Base-by-base conservation (phyloP, 1,140 invertebrate genomes). In the Bombus balteatus region DNA sequence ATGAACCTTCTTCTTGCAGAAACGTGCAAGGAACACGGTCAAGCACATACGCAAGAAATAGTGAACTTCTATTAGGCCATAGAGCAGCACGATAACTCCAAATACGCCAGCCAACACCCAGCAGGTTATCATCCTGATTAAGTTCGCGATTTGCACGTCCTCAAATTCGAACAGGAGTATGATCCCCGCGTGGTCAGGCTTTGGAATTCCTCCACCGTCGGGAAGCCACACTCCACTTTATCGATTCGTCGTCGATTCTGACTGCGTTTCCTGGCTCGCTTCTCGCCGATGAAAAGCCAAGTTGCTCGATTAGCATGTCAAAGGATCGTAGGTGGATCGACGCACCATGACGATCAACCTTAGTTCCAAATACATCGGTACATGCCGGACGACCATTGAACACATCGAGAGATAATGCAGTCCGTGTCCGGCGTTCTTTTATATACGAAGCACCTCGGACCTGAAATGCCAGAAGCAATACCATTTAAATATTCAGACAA, bases 11-110 rank as follows among this genome's bases (percentile, higher is more conserved):
- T 96, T 96, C 92, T 97, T 97, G 89, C 96, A 96, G 79, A 97
- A 96, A 66, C 96, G 95, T 10, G 97, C 97, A 37, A 96, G 91
- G 86, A 97, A 87, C 34, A 97, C 96, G 73, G 96, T 96, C 68
- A 97, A 90, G 86, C 96, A 96, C 94, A 97, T 96, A 88, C 97
- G 95, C 86, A 97, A 90, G 92, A 97, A 97, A 92, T 97, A 97
- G 89, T 97, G 96, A 25, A 97, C 92, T 91, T 97, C 97, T 65
- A 97, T 92, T 70, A 96, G 93, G 34, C 94, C 93, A 91, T 97
- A 96, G 4, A 97, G 91, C 2, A 96, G 82, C 66, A 97, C 92
- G 13, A 97, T 75, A 22, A 94, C 90, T 12, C 94, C 92, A 59
- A 96, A 92, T 32, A 94, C 85, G 47, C 95, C 96, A 65, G 93